Percentiles rank a stretch among this genome's conserved stretches.
Conservation (phyloP, 1,140 invertebrate genomes). For the Drosophila erecta region DNA sequence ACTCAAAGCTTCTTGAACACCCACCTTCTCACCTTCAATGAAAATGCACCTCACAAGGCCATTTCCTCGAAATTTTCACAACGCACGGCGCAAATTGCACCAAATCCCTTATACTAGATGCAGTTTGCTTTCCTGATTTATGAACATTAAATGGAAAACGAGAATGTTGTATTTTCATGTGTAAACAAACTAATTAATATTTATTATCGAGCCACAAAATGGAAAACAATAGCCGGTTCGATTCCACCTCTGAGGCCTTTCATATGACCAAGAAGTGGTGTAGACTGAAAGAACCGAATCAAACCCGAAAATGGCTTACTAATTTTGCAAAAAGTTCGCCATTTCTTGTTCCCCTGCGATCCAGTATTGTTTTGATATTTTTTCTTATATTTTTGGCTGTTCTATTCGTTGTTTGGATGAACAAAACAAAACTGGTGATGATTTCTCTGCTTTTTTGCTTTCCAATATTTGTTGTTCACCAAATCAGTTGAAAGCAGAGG, state of each 20-base stretch:
- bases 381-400: neutral
- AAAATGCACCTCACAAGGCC: conserved; percentile 2
- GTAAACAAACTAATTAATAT: conserved; percentile 80
- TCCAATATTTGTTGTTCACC: conserved; percentile 24
- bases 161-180: conserved; percentile 62
- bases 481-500: conserved; percentile 22
- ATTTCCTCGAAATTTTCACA: conserved; percentile 27
- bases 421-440: conserved; percentile 49
- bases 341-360: conserved; percentile 9
- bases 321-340: conserved; percentile 50
- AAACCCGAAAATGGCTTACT: conserved; percentile 30
- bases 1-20: neutral
- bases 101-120: conserved; percentile 66
- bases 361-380: conserved; percentile 20
- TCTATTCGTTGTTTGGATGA: conserved; percentile 34
- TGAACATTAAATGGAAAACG: conserved; percentile 58
- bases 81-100: conserved; percentile 37
- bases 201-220: conserved; percentile 54
- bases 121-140: conserved; percentile 57
- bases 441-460: conserved; percentile 18
- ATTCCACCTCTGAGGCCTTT: conserved; percentile 29
- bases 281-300: conserved; percentile 38
- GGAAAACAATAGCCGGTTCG: conserved; percentile 30
- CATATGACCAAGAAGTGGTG: conserved; percentile 24
- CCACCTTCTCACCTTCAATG: conserved; percentile 9